phyloP scores from a whole-genome alignment of 1,140 invertebrate species.

The Venturia canescens region DNA sequence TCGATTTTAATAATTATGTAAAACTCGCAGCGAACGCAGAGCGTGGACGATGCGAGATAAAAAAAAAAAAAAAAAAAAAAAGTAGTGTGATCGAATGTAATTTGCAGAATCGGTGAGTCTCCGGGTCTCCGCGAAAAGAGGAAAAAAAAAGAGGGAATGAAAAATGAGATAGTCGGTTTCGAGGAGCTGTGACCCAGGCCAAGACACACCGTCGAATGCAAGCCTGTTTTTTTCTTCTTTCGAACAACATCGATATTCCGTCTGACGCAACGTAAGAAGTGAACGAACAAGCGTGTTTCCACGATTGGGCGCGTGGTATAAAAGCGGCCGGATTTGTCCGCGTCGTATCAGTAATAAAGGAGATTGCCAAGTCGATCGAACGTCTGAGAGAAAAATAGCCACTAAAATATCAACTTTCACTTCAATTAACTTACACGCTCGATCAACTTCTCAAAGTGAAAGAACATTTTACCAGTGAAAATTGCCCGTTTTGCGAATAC shows the following conservation, averaged over 20 bases:
- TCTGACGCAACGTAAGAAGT: constrained; percentile 73
- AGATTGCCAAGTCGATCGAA: constrained; percentile 34
- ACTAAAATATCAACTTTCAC: not conserved
- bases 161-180: not conserved
- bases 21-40: too few relatives aligned
- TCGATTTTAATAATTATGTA: too few relatives aligned
- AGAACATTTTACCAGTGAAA: constrained; percentile 3
- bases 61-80: too few relatives aligned
- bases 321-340: constrained; percentile 64
- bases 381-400: constrained; percentile 10
- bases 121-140: too few relatives aligned
- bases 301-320: constrained; percentile 62
- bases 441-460: not conserved
- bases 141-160: not conserved
- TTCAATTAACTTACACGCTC: not conserved
- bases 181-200: not conserved
- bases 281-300: constrained; percentile 53
- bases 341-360: constrained; percentile 64
- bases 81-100: too few relatives aligned
- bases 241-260: constrained; percentile 61
- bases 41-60: too few relatives aligned
- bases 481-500: not conserved
- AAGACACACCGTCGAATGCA: constrained; percentile 23
- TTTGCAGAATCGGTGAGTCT: too few relatives aligned
- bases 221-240: constrained; percentile 50